phyloP scores from a whole-genome alignment of 1,140 invertebrate genomes.

The Drosophila erecta region DNA sequence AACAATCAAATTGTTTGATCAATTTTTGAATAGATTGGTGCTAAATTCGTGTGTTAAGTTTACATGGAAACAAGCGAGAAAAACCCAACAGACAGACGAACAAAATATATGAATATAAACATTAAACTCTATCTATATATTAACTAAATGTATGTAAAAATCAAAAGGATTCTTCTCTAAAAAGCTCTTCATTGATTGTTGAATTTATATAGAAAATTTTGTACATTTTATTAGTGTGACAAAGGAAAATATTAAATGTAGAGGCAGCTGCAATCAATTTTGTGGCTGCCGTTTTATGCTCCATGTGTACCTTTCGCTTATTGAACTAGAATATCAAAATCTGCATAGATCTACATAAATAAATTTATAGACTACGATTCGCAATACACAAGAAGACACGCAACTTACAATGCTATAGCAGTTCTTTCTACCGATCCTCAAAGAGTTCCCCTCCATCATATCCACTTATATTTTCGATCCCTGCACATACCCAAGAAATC shows the following conservation, averaged over 20 bases:
- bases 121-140: conserved; percentile 44
- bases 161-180: conserved; percentile 52
- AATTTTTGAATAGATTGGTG: conserved; percentile 83
- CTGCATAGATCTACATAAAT: conserved; percentile 48
- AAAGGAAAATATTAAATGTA: conserved; percentile 54
- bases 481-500: conserved; percentile 29
- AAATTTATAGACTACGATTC: conserved; percentile 54
- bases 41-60: conserved; percentile 81
- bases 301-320: conserved; percentile 82
- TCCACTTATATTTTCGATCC: conserved; percentile 39
- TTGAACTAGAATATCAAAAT: conserved; percentile 70
- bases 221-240: conserved; percentile 74
- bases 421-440: conserved; percentile 7
- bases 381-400: conserved; percentile 62
- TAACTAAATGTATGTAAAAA: conserved; percentile 48
- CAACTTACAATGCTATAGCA: conserved; percentile 29
- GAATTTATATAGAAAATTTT: conserved; percentile 79
- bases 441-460: background rate
- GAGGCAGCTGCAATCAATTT: conserved; percentile 35
- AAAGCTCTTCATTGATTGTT: conserved; percentile 76
- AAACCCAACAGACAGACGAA: conserved; percentile 27
- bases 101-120: conserved; percentile 37
- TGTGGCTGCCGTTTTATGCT: conserved; percentile 66
- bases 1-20: conserved; percentile 82
- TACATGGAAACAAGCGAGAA: conserved; percentile 39